A percentile compares a stretch with the other conserved stretches of the same genome.
Conservation (phyloP, 2,888 invertebrate genomes). For the Gastracanthus pulcherrimus region DNA sequence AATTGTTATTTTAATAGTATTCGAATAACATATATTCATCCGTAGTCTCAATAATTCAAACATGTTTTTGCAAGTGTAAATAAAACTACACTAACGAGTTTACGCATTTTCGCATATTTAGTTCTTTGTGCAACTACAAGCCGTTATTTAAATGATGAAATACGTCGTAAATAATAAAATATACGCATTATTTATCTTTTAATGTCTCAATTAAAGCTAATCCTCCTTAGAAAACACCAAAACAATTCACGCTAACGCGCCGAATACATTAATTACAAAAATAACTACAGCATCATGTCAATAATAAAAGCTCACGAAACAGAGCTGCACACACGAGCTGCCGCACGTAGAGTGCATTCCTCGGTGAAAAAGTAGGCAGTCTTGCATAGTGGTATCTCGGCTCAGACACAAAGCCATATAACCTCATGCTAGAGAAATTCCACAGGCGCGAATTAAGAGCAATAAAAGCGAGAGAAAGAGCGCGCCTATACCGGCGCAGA, state of each 20-base stretch:
- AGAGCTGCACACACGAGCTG: neutral
- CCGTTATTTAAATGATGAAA: neutral
- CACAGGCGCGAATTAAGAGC: constrained; percentile 54
- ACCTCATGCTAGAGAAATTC: constrained; percentile 33
- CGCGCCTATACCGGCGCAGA: neutral
- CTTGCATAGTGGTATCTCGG: neutral
- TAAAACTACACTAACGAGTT: no score
- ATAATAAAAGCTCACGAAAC: neutral
- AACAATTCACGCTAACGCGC: no score
- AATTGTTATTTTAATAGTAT: no score
- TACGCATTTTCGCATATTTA: no score
- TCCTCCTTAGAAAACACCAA: no score
- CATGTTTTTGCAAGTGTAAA: no score
- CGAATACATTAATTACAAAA: neutral
- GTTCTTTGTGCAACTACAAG: neutral
- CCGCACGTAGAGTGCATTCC: neutral
- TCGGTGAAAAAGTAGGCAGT: neutral
- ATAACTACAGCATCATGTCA: neutral
- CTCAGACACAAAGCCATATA: neutral
- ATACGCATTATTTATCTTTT: neutral
- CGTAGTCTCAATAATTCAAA: no score
- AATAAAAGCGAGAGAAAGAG: constrained; percentile 47
- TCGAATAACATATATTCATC: no score
- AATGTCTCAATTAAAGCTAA: constrained; percentile 2
- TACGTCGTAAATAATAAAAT: no score